phyloP scores from a whole-genome alignment of 2,888 invertebrate species.

The Lamellibrachia columna region DNA sequence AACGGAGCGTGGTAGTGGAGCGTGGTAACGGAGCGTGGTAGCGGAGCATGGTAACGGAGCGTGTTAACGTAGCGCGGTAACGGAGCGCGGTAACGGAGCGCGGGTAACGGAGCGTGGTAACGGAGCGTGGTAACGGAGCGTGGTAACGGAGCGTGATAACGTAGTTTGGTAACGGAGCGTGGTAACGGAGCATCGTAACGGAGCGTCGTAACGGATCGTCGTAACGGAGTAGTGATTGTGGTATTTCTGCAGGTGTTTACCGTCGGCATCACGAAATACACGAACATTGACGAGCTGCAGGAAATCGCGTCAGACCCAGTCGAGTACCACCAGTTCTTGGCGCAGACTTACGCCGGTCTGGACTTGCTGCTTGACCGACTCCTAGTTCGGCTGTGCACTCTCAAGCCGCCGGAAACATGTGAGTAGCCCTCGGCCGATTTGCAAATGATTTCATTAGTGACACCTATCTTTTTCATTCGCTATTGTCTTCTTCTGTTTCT shows the following conservation, averaged over 20 bases:
- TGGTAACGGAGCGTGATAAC: too few relatives aligned
- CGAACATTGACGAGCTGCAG: conserved; percentile 25
- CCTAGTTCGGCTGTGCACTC: conserved; percentile 24
- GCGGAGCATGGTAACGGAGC: too few relatives aligned
- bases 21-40: too few relatives aligned
- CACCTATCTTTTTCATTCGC: background rate
- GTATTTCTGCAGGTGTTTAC: conserved; percentile 20
- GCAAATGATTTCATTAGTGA: background rate
- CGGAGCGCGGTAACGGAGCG: too few relatives aligned
- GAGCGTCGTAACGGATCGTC: too few relatives aligned
- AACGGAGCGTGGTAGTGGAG: too few relatives aligned
- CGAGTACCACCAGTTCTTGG: conserved; percentile 23
- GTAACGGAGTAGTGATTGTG: background rate
- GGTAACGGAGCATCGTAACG: too few relatives aligned
- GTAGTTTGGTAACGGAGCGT: too few relatives aligned
- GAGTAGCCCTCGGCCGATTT: background rate
- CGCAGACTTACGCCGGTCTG: conserved; percentile 22
- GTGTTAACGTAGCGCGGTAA: too few relatives aligned
- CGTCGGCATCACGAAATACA: conserved; percentile 27
- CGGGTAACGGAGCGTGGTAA: too few relatives aligned
- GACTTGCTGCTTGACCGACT: conserved; percentile 23
- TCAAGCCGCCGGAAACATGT: conserved; percentile 22
- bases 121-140: too few relatives aligned
- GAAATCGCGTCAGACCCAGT: conserved; percentile 29
- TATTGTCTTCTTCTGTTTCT: background rate